Percentiles rank a stretch among this genome's conserved stretches.
These are phyloP conservation scores for Dysdera silvatica DNA, from an alignment of 1,140 invertebrate genomes.

Conservation along the genomic window DNA sequence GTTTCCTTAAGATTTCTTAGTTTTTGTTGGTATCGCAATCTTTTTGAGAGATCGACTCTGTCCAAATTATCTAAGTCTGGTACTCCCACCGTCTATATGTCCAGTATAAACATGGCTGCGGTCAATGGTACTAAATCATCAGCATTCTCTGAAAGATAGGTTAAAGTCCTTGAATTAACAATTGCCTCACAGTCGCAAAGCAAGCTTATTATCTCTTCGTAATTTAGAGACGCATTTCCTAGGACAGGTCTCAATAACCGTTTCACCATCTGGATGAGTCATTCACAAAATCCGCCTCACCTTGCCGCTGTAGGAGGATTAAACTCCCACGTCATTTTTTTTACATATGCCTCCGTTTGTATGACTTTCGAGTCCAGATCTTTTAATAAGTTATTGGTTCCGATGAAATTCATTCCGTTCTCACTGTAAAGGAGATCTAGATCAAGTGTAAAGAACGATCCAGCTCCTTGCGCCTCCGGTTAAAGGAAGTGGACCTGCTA, in stretches of 20 bases:
- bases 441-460: constrained; percentile 44
- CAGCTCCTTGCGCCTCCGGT: constrained; percentile 38
- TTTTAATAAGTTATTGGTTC: too few species aligned
- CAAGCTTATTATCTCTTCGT: not conserved
- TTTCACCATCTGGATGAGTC: too few species aligned
- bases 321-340: too few species aligned
- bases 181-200: not conserved
- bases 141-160: not conserved
- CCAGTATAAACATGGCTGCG: not conserved
- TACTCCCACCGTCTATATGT: not conserved
- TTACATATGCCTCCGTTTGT: too few species aligned
- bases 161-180: not conserved
- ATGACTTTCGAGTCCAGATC: too few species aligned
- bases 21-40: not conserved
- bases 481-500: constrained; percentile 43
- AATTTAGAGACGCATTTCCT: not conserved
- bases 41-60: not conserved
- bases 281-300: too few species aligned
- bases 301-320: too few species aligned
- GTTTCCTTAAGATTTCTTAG: not conserved
- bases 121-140: not conserved
- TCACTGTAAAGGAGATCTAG: too few species aligned
- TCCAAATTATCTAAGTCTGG: constrained; percentile 8
- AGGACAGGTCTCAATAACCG: too few species aligned
- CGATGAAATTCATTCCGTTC: too few species aligned